Evolutionary conservation across 2,797 vertebrate species (phyloP).

Genomic region (Hephaestus fuliginosus): DNA sequence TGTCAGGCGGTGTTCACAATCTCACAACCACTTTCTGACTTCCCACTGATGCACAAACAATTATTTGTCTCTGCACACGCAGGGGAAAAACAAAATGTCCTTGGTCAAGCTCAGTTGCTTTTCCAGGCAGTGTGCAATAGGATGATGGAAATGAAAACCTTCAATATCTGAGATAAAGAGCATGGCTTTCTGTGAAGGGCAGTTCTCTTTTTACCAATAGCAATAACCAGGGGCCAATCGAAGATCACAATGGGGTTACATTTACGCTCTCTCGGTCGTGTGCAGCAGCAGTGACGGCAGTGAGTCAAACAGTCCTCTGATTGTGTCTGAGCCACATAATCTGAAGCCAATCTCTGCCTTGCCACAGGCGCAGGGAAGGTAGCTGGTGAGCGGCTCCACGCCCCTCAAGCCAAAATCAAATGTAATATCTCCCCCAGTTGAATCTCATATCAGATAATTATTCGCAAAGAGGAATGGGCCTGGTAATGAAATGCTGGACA

Average conservation of each 20-base stretch:
- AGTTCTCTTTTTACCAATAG: slow-evolving; percentile 45
- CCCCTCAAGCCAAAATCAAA: slow-evolving; percentile 73
- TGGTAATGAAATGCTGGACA: slow-evolving; percentile 83
- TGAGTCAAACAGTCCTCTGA: slow-evolving; percentile 49
- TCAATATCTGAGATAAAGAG: slow-evolving; percentile 48
- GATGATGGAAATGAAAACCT: slow-evolving; percentile 44
- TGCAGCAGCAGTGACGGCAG: slow-evolving; percentile 33
- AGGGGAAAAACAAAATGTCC: not conserved
- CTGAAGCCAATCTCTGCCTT: slow-evolving; percentile 55
- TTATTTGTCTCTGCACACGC: slow-evolving; percentile 35
- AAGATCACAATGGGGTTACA: slow-evolving; percentile 49
- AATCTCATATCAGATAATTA: slow-evolving; percentile 82
- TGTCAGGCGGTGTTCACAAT: slow-evolving; percentile 22
- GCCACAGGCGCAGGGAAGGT: slow-evolving; percentile 46
- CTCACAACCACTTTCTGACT: slow-evolving; percentile 2
- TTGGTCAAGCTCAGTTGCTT: slow-evolving; percentile 28
- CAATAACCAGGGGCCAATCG: slow-evolving; percentile 37
- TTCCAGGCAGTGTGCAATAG: slow-evolving; percentile 14
- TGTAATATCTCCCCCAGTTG: slow-evolving; percentile 69
- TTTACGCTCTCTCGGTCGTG: slow-evolving; percentile 38
- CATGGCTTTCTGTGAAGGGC: slow-evolving; percentile 35
- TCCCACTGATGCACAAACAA: slow-evolving; percentile 13
- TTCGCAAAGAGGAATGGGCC: slow-evolving; percentile 68
- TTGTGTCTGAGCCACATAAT: slow-evolving; percentile 61
- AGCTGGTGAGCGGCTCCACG: slow-evolving; percentile 37